Evolutionary conservation across 1,140 invertebrate genomes (phyloP).

Genomic region (Bilobella aurantiaca): DNA sequence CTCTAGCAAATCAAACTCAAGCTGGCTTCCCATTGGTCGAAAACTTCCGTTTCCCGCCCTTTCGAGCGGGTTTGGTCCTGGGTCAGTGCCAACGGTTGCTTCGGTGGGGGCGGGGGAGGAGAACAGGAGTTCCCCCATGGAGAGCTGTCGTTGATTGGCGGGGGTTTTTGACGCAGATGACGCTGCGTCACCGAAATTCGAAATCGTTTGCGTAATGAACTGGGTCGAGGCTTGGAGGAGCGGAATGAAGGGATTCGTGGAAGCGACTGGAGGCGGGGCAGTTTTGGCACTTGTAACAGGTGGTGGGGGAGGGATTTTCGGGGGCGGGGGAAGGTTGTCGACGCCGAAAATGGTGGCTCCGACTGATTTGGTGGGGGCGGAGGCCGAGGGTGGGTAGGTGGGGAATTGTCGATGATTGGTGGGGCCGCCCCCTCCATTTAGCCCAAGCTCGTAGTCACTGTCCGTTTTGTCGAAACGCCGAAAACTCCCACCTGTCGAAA

Average conservation of each 20-base stretch:
- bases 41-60: neutral
- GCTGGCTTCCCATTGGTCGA: neutral
- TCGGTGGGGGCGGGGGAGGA: constrained; percentile 1
- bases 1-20: neutral
- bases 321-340: constrained; percentile 34
- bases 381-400: constrained; percentile 48
- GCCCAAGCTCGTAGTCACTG: constrained; percentile 44
- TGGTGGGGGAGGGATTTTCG: constrained; percentile 22
- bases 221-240: constrained; percentile 28
- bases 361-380: constrained; percentile 39
- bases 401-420: constrained; percentile 35
- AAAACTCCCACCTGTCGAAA: constrained; percentile 52
- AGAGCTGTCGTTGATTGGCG: neutral
- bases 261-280: neutral
- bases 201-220: constrained; percentile 26
- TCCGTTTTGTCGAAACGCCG: constrained; percentile 57
- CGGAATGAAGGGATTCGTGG: constrained; percentile 32
- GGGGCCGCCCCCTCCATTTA: constrained; percentile 34
- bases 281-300: constrained; percentile 34
- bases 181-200: constrained; percentile 16
- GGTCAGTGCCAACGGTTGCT: neutral
- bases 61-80: no score
- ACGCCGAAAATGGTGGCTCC: constrained; percentile 36
- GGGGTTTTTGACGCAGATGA: neutral
- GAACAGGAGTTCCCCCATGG: constrained; percentile 32